These are phyloP conservation scores for Apodemia zela DNA, from an alignment of 2,888 invertebrate genomes.

Conservation along the genomic window DNA sequence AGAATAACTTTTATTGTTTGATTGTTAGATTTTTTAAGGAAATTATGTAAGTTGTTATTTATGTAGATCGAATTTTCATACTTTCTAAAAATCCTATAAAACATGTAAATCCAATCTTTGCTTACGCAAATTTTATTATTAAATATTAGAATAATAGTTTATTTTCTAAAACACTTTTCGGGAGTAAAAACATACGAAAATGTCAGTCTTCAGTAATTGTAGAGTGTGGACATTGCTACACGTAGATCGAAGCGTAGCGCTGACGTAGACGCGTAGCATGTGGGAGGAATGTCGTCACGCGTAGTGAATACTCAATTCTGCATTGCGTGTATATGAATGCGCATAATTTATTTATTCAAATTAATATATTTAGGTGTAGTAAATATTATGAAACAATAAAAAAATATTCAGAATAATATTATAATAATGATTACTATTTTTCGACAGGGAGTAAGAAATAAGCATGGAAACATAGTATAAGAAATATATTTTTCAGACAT, in stretches of 20 bases:
- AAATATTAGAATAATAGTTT: no score
- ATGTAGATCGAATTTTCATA: no score
- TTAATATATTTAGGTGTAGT: slow-evolving; percentile 1
- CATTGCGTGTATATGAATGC: slow-evolving; percentile 10
- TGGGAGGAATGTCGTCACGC: slow-evolving; percentile 29
- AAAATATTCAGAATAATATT: not conserved
- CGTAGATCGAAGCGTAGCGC: slow-evolving; percentile 31
- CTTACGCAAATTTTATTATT: no score
- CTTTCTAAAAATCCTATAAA: no score
- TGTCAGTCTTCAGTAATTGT: not conserved
- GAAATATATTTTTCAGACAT: not conserved
- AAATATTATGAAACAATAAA: not conserved
- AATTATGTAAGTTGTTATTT: no score
- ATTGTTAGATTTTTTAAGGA: no score
- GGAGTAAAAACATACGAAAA: no score
- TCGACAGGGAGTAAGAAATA: not conserved
- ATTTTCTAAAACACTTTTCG: no score
- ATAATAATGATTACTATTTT: not conserved
- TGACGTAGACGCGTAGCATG: slow-evolving; percentile 41
- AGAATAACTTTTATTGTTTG: no score
- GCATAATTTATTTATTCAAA: not conserved
- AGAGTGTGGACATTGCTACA: not conserved
- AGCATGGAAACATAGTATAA: not conserved
- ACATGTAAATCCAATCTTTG: no score
- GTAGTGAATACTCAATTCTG: slow-evolving; percentile 12